phyloP scores from a whole-genome alignment of 64 coral and sea anemone species.

The Montipora sp. region DNA sequence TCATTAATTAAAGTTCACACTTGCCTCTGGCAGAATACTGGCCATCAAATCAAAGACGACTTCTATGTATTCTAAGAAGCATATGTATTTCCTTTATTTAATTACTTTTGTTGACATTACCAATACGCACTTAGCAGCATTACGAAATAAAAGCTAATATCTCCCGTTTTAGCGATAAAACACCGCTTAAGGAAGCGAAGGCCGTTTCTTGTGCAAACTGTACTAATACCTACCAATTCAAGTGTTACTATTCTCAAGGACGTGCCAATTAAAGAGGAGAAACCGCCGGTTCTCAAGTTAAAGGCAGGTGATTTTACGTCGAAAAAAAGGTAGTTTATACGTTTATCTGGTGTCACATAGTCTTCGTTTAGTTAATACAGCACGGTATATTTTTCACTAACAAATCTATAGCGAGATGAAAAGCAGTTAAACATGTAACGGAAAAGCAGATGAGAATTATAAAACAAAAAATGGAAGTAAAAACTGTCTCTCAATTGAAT shows the following conservation, averaged over 20 bases:
- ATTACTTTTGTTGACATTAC: conserved; percentile 44
- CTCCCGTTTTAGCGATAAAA: conserved; percentile 31
- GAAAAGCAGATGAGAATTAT: not conserved
- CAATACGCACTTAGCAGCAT: conserved; percentile 8
- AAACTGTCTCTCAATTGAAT: conserved; percentile 18
- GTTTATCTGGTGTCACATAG: conserved; percentile 41
- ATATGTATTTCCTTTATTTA: conserved; percentile 39
- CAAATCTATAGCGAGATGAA: not conserved
- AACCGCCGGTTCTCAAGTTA: not conserved
- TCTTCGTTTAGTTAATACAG: conserved; percentile 38
- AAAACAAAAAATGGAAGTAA: not conserved
- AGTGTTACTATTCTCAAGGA: conserved; percentile 35
- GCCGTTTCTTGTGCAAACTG: conserved; percentile 35
- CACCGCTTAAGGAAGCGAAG: conserved; percentile 13
- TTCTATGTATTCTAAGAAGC: conserved; percentile 16
- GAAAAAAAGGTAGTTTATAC: conserved; percentile 42
- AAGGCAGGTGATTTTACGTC: conserved; percentile 5
- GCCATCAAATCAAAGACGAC: not conserved
- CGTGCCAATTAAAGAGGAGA: conserved; percentile 39
- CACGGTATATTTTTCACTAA: conserved; percentile 15
- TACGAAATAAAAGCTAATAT: conserved; percentile 37
- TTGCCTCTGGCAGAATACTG: conserved; percentile 41
- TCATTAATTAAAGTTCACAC: conserved; percentile 37
- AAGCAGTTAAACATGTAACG: not conserved
- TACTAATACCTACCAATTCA: conserved; percentile 38